These are phyloP conservation scores for Beroe forskalii DNA, from an alignment of 37 sponge, comb jelly and placozoan species.

Conservation along the genomic window DNA sequence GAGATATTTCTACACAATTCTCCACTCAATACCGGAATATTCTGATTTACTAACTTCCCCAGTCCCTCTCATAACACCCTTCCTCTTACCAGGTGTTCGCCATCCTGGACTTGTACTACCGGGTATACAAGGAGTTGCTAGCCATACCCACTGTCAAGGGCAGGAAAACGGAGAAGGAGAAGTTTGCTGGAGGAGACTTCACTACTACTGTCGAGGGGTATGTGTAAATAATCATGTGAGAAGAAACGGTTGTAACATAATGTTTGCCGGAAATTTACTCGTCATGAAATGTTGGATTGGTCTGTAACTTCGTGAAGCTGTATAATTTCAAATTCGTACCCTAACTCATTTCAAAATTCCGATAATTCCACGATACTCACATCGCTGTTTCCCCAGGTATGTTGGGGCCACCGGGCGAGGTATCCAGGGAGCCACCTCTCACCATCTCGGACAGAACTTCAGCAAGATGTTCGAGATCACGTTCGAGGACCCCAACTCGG, in stretches of 20 bases:
- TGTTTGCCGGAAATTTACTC: not conserved
- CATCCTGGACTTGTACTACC: conserved; percentile 84
- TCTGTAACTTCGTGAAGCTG: too few relatives aligned
- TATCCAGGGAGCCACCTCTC: conserved; percentile 97
- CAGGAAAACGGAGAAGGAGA: conserved; percentile 95
- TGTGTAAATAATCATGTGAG: not conserved
- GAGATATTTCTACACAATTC: too few relatives aligned
- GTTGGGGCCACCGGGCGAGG: conserved; percentile 92
- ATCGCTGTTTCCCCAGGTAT: too few relatives aligned
- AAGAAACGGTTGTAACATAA: not conserved
- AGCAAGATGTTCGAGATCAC: conserved; percentile 95
- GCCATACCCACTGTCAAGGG: conserved; percentile 96
- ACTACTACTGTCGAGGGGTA: conserved; percentile 96
- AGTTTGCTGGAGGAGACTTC: conserved; percentile 98
- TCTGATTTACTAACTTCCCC: too few relatives aligned
- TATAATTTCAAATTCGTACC: too few relatives aligned
- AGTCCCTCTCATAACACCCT: too few relatives aligned
- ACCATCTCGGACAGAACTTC: conserved; percentile 99
- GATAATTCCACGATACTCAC: too few relatives aligned
- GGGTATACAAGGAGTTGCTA: conserved; percentile 94
- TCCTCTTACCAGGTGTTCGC: conserved; percentile 71
- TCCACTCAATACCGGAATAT: too few relatives aligned
- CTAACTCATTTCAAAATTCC: too few relatives aligned
- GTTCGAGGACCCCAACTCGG: conserved; percentile 81
- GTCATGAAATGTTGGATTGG: too few relatives aligned